Conservation (phyloP, 1,140 invertebrate genomes). For the Papilio glaucus region DNA sequence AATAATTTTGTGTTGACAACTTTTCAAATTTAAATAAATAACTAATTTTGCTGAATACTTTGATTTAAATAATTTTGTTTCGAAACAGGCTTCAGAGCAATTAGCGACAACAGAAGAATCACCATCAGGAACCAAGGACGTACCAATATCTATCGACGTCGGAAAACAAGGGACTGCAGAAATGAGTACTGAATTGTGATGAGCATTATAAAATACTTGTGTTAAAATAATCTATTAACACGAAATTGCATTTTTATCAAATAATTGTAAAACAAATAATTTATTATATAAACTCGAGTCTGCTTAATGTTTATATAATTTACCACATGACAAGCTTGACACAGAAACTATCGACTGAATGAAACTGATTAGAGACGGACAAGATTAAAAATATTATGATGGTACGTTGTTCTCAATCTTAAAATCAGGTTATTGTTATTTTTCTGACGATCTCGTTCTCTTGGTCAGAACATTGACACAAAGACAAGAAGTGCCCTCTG, state of each 20-base stretch:
- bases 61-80: constrained; percentile 40
- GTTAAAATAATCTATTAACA: not conserved
- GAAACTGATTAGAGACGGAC: too few species aligned
- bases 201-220: not conserved
- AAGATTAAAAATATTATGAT: not conserved
- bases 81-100: constrained; percentile 76
- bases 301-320: too few species aligned
- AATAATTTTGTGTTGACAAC: constrained; percentile 46
- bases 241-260: not conserved
- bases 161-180: constrained; percentile 60
- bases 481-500: too few species aligned
- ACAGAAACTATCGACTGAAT: too few species aligned
- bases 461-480: too few species aligned
- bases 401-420: not conserved
- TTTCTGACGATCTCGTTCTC: not conserved
- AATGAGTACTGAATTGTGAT: constrained; percentile 78
- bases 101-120: constrained; percentile 55
- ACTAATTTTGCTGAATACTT: constrained; percentile 7
- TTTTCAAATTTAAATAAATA: constrained; percentile 43
- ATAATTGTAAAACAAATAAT: constrained; percentile 25
- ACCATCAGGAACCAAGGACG: constrained; percentile 44
- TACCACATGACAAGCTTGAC: too few species aligned
- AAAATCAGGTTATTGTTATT: not conserved
- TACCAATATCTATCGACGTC: constrained; percentile 46
- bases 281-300: too few species aligned